phyloP scores from a whole-genome alignment of 2,888 invertebrate genomes.

The Lasioglossum pauxillum region DNA sequence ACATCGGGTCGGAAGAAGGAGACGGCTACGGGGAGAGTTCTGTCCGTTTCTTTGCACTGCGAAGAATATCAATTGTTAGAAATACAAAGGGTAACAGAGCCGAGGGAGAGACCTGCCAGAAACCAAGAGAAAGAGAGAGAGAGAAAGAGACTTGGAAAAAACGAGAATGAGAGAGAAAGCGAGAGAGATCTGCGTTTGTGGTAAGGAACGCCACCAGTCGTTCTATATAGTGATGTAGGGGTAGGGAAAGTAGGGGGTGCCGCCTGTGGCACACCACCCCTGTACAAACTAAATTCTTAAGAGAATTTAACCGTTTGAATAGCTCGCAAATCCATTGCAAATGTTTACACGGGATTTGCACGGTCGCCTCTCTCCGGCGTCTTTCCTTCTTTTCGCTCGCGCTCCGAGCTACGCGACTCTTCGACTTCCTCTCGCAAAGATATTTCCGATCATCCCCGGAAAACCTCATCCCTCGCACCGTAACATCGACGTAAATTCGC shows the following conservation, averaged over 20 bases:
- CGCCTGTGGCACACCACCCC: slow-evolving; percentile 76
- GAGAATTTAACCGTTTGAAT: slow-evolving; percentile 85
- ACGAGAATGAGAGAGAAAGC: slow-evolving; percentile 70
- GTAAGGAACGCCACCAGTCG: slow-evolving; percentile 61
- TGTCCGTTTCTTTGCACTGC: slow-evolving; percentile 83
- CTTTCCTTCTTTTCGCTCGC: slow-evolving; percentile 59
- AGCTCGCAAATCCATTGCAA: slow-evolving; percentile 85
- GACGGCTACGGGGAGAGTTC: slow-evolving; percentile 43
- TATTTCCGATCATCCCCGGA: slow-evolving; percentile 29
- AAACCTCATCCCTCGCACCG: neutral
- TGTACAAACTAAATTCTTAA: slow-evolving; percentile 84
- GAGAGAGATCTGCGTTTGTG: slow-evolving; percentile 68
- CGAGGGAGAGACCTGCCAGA: slow-evolving; percentile 60
- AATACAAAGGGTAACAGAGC: slow-evolving; percentile 83
- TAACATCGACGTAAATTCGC: neutral
- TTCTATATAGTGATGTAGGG: slow-evolving; percentile 57
- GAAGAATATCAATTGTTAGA: slow-evolving; percentile 85
- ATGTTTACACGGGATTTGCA: slow-evolving; percentile 84
- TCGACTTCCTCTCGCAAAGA: slow-evolving; percentile 48
- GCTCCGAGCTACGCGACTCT: slow-evolving; percentile 64
- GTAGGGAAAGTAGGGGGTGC: slow-evolving; percentile 69
- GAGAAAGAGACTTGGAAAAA: neutral
- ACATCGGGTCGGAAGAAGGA: slow-evolving; percentile 75
- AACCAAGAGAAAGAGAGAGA: slow-evolving; percentile 67
- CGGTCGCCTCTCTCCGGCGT: slow-evolving; percentile 60